Evolutionary conservation across 1,140 invertebrate species (phyloP).

Genomic region (Lepidotrigona ventralis): DNA sequence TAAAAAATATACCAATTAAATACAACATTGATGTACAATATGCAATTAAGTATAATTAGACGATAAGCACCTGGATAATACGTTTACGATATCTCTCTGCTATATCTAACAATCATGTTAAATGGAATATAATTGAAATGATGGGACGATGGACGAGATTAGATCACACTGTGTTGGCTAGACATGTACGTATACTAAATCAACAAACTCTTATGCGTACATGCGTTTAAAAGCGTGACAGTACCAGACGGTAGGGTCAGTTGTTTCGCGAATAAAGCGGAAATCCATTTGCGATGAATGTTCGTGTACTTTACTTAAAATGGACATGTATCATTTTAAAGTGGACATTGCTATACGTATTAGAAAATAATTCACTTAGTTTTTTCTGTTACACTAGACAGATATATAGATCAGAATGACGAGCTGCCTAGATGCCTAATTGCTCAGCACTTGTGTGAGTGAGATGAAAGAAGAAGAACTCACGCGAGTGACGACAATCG

Average conservation of each 20-base stretch:
- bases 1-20: neutral
- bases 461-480: slow-evolving; percentile 71
- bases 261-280: too few relatives aligned
- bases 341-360: neutral
- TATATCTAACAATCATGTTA: slow-evolving; percentile 10
- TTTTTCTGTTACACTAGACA: neutral
- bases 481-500: slow-evolving; percentile 95
- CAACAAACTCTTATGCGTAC: neutral
- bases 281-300: neutral
- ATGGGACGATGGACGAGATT: slow-evolving; percentile 26
- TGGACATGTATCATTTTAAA: neutral
- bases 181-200: neutral
- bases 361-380: slow-evolving; percentile 12
- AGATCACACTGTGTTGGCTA: slow-evolving; percentile 6
- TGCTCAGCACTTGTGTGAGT: neutral
- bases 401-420: slow-evolving; percentile 1
- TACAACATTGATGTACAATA: neutral
- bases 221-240: neutral
- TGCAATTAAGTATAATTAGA: slow-evolving; percentile 1
- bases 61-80: slow-evolving; percentile 17
- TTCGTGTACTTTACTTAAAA: neutral
- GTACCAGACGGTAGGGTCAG: too few relatives aligned
- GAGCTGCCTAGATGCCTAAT: neutral
- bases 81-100: slow-evolving; percentile 22
- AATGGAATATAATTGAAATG: neutral